Conservation (phyloP, 2,797 vertebrate species). For the Garrulus glandarius region DNA sequence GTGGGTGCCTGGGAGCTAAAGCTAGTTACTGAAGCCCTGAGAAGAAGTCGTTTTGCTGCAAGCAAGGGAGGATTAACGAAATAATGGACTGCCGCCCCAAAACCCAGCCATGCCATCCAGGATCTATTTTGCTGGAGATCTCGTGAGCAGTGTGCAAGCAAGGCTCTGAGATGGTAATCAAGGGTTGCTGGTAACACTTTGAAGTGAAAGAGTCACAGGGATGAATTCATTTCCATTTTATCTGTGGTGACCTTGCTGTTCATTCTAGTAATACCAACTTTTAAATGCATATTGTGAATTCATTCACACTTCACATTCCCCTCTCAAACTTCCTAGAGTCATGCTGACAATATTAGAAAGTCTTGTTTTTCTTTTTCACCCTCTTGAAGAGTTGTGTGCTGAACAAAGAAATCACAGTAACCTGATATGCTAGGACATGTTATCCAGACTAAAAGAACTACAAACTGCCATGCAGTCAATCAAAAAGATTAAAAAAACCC, state of each 20-base stretch:
- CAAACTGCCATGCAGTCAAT: neutral
- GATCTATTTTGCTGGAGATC: neutral
- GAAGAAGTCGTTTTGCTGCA: neutral
- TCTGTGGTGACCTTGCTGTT: neutral
- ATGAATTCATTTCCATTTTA: neutral
- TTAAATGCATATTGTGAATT: neutral
- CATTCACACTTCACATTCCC: neutral
- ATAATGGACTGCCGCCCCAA: neutral
- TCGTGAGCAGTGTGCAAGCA: fast-evolving
- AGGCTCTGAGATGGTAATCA: neutral
- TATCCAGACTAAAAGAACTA: neutral
- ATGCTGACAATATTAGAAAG: neutral
- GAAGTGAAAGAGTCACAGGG: neutral
- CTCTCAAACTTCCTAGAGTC: neutral
- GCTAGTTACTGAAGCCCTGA: neutral
- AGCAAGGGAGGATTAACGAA: neutral
- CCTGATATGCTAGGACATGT: neutral
- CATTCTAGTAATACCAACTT: neutral
- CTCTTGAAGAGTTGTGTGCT: neutral
- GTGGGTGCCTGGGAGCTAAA: neutral
- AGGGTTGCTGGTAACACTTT: neutral
- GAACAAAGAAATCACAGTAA: neutral
- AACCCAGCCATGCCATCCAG: neutral
- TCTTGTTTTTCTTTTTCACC: neutral
- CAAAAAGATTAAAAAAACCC: neutral